A percentile compares a stretch with the other conserved stretches of the same genome.
Evolutionary conservation across 2,888 invertebrate genomes (phyloP).

Genomic region (Rhaphigaster nebulosa): DNA sequence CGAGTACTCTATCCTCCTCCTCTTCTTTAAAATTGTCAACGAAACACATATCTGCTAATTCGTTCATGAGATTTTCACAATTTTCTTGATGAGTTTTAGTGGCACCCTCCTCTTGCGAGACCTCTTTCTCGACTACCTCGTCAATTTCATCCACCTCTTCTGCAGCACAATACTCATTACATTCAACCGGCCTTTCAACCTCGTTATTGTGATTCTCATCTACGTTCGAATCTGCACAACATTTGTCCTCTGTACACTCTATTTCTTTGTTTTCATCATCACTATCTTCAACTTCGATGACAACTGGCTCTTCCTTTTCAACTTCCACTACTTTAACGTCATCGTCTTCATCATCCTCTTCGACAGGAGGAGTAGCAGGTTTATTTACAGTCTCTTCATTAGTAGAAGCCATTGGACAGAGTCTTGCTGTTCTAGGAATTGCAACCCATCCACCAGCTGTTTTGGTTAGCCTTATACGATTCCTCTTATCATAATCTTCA

Average conservation of each 20-base stretch:
- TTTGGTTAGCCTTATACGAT: slow-evolving; percentile 86
- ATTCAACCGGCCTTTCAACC: slow-evolving; percentile 50
- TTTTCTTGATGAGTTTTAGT: slow-evolving; percentile 53
- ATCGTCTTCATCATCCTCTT: slow-evolving; percentile 57
- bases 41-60: slow-evolving; percentile 55
- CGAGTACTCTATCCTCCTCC: slow-evolving; percentile 60
- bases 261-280: slow-evolving; percentile 43
- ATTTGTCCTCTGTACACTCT: slow-evolving; percentile 53
- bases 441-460: slow-evolving; percentile 87
- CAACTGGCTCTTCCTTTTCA: slow-evolving; percentile 30
- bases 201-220: slow-evolving; percentile 64
- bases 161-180: slow-evolving; percentile 51
- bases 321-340: slow-evolving; percentile 35
- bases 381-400: slow-evolving; percentile 61
- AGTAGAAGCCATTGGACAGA: slow-evolving; percentile 63
- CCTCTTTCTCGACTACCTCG: slow-evolving; percentile 7
- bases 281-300: slow-evolving; percentile 51
- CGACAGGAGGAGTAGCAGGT: slow-evolving; percentile 26
- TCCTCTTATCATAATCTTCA: slow-evolving; percentile 89
- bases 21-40: slow-evolving; percentile 58
- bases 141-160: slow-evolving; percentile 64
- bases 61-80: slow-evolving; percentile 57
- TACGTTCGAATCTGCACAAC: slow-evolving; percentile 60
- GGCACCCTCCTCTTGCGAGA: background rate
- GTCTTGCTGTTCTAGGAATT: slow-evolving; percentile 81